Evolutionary conservation across 1,140 invertebrate genomes (phyloP), one percentile per base, ranked within the genome.

Genomic region (Frieseomelitta varia): DNA sequence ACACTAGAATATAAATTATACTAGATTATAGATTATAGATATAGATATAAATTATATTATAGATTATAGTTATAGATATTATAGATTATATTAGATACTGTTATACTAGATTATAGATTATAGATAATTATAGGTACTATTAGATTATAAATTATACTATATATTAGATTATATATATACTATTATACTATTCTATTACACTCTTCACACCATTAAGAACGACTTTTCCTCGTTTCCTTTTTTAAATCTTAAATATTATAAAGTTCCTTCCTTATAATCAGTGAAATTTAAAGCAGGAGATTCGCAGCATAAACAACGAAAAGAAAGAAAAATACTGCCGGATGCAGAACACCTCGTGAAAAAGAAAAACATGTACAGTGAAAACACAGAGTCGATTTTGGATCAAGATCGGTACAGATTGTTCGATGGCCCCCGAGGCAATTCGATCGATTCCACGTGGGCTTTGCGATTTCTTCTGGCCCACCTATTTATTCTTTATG

Each of bases 201-300:
- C n/a, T n/a, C n/a, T n/a, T n/a, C n/a, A n/a, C n/a, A 39, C 39
- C 6, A 39, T 96, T 67, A 93, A 91, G 94, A 95, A 91, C 92
- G 88, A 61, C 24, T n/a, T 91, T 24, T 30, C 10, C 69, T 8
- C 55, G 1, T 30, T 63, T 27, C 58, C 58, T 24, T 65, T 58
- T 39, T 24, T 10, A 39, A 6, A 67, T 17, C 63, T 61, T 27
- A 51, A 47, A 51, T 61, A 4, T 47, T 51, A 51, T 61, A 30
- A 72, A 67, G 39, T 39, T 17, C 61, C 56, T 69, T n/a, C 47
- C 72, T 87, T 61, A 53, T 65, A 14, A 67, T 15, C 51, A 92
- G 90, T 34, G 71, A 39, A 39, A 47, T 53, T n/a, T 92, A 1
- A 78, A 92, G 74, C 92, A 94, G 84, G 93, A 94, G 72, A 69